These are phyloP conservation scores for Neogale vison DNA, from an alignment of 2,113 vertebrate genomes.

Conservation along the genomic window DNA sequence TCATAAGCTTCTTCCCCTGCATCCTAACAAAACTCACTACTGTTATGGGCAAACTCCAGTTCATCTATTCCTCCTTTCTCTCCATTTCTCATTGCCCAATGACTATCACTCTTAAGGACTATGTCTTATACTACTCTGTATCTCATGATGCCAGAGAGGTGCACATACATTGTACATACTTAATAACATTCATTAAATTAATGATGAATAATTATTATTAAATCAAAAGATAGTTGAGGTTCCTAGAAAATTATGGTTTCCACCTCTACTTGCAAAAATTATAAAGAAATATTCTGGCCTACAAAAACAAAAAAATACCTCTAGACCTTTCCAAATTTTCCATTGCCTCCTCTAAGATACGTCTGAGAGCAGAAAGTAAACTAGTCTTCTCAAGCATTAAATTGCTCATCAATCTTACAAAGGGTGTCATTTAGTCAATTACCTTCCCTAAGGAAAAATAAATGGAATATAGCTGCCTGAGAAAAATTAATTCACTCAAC, in stretches of 20 bases:
- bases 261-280: background rate
- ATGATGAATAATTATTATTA: background rate
- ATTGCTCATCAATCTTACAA: conserved; percentile 39
- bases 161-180: background rate
- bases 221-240: background rate
- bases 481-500: conserved; percentile 8
- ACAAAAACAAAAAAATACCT: background rate
- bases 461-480: conserved; percentile 1
- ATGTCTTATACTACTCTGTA: background rate
- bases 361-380: conserved; percentile 6
- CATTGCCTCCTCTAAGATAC: background rate
- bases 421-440: conserved; percentile 47
- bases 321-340: conserved; percentile 31
- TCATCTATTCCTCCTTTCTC: background rate
- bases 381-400: conserved; percentile 35
- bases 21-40: background rate
- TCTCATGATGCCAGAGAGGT: background rate
- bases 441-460: conserved; percentile 52
- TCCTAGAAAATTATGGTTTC: background rate
- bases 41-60: background rate
- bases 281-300: background rate
- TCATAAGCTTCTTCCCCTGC: background rate
- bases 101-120: background rate
- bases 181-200: background rate
- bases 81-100: background rate